Percentiles rank a stretch among this genome's conserved stretches.
phyloP scores from a whole-genome alignment of 2,888 invertebrate species.

The Limnephilus lunatus region DNA sequence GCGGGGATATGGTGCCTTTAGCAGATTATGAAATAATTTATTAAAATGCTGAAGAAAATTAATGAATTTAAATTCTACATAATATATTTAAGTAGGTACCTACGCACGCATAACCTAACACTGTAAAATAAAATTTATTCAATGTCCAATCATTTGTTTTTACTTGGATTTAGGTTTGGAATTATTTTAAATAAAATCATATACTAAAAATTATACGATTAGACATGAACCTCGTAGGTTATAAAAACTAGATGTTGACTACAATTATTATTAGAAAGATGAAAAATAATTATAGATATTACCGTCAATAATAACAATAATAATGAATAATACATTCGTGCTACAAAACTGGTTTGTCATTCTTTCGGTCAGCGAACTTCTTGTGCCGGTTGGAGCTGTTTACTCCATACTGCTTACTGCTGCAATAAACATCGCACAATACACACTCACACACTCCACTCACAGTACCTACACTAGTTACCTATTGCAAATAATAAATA shows the following conservation, averaged over 20 bases:
- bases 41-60: no score
- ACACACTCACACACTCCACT: not conserved
- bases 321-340: not conserved
- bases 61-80: no score
- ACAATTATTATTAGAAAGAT: not conserved
- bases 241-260: not conserved
- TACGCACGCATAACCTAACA: no score
- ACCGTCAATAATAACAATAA: not conserved
- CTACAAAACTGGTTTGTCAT: conserved; percentile 10
- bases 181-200: no score
- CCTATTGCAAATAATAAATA: not conserved
- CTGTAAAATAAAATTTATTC: no score
- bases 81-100: no score
- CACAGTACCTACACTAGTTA: not conserved
- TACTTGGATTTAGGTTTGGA: no score
- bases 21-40: no score
- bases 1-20: no score
- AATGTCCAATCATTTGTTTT: no score
- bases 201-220: not conserved
- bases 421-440: not conserved
- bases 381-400: conserved; percentile 5
- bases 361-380: conserved; percentile 29
- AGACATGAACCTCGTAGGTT: not conserved
- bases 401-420: conserved; percentile 5
- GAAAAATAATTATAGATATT: conserved; percentile 22